A percentile compares a stretch with the other conserved stretches of the same genome.
phyloP scores from a whole-genome alignment of 1,140 invertebrate genomes.

The Achatina immaculata region DNA sequence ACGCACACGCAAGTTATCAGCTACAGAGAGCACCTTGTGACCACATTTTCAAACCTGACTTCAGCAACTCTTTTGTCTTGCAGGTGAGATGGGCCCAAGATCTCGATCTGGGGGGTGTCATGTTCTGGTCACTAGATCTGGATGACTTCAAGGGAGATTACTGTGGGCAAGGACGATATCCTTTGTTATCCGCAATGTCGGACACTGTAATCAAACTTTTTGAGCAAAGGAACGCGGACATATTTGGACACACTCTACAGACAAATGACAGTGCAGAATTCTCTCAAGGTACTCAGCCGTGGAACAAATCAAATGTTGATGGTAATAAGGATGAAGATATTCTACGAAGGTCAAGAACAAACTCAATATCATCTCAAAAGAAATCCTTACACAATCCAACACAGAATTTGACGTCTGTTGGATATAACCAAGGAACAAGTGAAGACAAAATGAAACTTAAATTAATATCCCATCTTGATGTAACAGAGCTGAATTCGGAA shows the following conservation, averaged over 20 bases:
- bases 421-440: too few species aligned
- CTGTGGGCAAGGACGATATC: not conserved
- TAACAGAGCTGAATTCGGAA: too few species aligned
- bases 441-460: too few species aligned
- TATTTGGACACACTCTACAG: not conserved
- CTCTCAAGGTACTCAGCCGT: too few species aligned
- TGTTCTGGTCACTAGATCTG: conserved; percentile 27
- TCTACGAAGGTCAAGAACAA: not conserved
- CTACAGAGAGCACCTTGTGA: too few species aligned
- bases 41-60: too few species aligned
- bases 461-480: too few species aligned
- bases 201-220: not conserved
- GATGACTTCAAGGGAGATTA: conserved; percentile 21
- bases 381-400: too few species aligned
- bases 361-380: not conserved
- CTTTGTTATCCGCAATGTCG: conserved; percentile 1
- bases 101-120: not conserved
- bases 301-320: not conserved
- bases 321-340: not conserved
- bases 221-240: not conserved
- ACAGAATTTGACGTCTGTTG: too few species aligned
- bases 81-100: not conserved
- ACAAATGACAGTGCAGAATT: not conserved
- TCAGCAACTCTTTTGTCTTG: not conserved
- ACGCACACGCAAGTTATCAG: too few species aligned